Evolutionary conservation across 2,113 vertebrate species (phyloP).

Genomic region (Hiodon alosoides): DNA sequence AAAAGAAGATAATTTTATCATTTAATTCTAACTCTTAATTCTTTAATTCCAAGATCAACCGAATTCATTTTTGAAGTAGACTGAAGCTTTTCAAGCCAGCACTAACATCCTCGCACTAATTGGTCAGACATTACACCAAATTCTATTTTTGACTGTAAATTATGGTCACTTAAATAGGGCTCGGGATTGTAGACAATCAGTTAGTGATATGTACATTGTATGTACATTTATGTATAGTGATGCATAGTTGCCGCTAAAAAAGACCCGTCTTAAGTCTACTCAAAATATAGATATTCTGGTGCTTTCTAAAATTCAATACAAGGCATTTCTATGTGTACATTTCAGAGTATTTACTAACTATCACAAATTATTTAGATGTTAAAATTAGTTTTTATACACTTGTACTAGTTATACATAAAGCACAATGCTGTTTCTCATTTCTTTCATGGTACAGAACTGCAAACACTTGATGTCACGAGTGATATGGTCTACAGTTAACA

Average conservation of each 20-base stretch:
- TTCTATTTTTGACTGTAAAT: too few species aligned
- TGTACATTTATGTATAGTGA: conserved; percentile 23
- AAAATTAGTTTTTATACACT: not conserved
- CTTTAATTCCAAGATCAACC: too few species aligned
- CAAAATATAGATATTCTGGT: not conserved
- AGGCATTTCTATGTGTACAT: conserved; percentile 17
- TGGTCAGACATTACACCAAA: too few species aligned
- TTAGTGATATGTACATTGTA: conserved; percentile 17
- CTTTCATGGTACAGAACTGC: too few species aligned
- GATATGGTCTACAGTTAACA: conserved; percentile 1
- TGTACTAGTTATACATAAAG: not conserved
- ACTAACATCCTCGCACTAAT: too few species aligned
- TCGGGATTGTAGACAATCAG: too few species aligned
- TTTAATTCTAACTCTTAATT: too few species aligned
- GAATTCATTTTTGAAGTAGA: too few species aligned
- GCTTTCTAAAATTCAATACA: conserved; percentile 9
- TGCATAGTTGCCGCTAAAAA: conserved; percentile 10
- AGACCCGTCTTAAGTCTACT: conserved; percentile 1
- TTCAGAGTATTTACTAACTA: not conserved
- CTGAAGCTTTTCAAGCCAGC: too few species aligned
- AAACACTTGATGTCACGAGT: not conserved
- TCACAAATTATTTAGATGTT: not conserved
- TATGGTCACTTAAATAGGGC: too few species aligned
- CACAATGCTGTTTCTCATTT: not conserved
- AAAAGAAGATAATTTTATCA: too few species aligned